These are phyloP conservation scores for Drosophila nasuta DNA, from an alignment of 1,140 invertebrate species.

Conservation along the genomic window DNA sequence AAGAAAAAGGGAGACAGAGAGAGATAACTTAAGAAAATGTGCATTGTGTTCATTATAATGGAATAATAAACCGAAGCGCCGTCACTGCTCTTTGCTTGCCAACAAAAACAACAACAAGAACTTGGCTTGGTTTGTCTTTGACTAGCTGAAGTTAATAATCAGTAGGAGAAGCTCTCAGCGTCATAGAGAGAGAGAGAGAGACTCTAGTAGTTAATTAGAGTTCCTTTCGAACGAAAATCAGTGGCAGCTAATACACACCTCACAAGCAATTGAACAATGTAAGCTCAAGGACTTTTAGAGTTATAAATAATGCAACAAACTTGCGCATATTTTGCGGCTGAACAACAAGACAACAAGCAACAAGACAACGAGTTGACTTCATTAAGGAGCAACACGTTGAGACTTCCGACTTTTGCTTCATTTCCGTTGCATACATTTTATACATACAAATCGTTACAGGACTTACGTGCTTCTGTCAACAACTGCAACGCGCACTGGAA, in stretches of 20 bases:
- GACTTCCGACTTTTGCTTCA: conserved; percentile 56
- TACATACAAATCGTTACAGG: conserved; percentile 51
- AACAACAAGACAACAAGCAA: conserved; percentile 37
- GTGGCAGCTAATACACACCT: conserved; percentile 28
- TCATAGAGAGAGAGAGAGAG: conserved; percentile 35
- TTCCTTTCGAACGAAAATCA: conserved; percentile 47
- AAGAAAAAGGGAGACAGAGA: neutral
- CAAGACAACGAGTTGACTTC: conserved; percentile 48
- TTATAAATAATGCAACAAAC: conserved; percentile 63
- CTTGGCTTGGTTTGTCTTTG: conserved; percentile 43
- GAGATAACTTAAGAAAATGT: conserved; percentile 49
- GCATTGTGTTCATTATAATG: conserved; percentile 82
- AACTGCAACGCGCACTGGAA: neutral
- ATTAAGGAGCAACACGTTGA: conserved; percentile 68
- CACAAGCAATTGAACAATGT: conserved; percentile 41
- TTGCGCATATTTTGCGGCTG: conserved; percentile 63
- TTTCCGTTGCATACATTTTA: conserved; percentile 57
- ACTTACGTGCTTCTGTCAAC: conserved; percentile 40
- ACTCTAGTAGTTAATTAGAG: conserved; percentile 57
- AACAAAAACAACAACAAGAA: neutral
- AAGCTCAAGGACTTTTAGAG: conserved; percentile 3
- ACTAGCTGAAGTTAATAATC: conserved; percentile 39
- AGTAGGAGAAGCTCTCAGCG: conserved; percentile 24
- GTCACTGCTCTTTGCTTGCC: conserved; percentile 7
- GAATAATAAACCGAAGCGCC: conserved; percentile 76